Base-by-base conservation (phyloP, 1,140 invertebrate species). In the Cepaea nemoralis region DNA sequence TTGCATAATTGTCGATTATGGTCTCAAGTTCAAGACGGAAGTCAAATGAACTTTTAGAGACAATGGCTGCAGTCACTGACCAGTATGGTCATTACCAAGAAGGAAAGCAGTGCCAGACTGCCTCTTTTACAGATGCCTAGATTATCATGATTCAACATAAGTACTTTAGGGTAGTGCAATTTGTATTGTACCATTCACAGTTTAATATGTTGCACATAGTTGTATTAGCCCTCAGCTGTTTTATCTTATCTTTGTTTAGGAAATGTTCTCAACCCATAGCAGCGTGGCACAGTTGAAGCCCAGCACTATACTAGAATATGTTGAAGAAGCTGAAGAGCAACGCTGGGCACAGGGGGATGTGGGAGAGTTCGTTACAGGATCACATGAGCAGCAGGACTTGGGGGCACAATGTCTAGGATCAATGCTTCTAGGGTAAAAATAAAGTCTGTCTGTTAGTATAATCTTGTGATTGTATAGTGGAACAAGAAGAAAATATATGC, bases 241-340 rank as follows among this genome's bases (percentile, higher is more conserved):
- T 45, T 24, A 31, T 77, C 31, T 76, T 19, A 33, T 59, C 48
- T 77, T 8, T 45, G 39, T 33, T 27, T 77, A 82, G 77, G 73
- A 35, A 39, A 82, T 82, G 84, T 85, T 83, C 59, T 39, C 77
- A 0, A 77, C 75, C 31, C 76, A 81, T 33, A 83, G 80, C 66
- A 39, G 45, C 12, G 39, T 81, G 42, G 19, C 45, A 8, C 84
- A 85, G 69, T 33, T 85, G n/a, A 82, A 77, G 55, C 80, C 84
- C 2, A 81, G 77, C 48, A 77, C 78, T n/a, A 71, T 85, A n/a
- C n/a, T 55, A 45, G 67, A 77, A 45, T 73, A 70, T 35, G 80
- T 85, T 22, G 27, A 70, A 31, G 82, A 82, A 37, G 81, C 82
- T n/a, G 84, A 85, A 67, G 82, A 85, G 14, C 50, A 66, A 2